phyloP scores from a whole-genome alignment of 2,888 invertebrate genomes.

The Nesidiocoris tenuis region DNA sequence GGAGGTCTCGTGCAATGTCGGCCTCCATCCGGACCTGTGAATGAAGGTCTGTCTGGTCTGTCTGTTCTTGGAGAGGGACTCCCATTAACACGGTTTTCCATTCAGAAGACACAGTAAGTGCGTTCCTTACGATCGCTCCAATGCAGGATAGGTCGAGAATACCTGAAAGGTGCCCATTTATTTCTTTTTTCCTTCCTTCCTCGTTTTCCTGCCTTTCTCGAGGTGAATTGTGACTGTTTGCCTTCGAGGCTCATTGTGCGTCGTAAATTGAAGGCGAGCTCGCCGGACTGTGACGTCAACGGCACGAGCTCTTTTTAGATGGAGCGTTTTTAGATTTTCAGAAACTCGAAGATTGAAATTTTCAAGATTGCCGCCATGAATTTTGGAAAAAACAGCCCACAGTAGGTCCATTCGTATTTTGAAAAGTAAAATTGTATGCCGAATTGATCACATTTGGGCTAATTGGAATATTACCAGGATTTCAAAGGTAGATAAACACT shows the following conservation, averaged over 20 bases:
- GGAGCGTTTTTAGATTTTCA: too few relatives aligned
- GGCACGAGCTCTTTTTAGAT: not conserved
- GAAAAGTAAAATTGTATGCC: too few relatives aligned
- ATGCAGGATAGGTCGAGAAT: not conserved
- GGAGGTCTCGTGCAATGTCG: not conserved
- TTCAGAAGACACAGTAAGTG: slow-evolving; percentile 19
- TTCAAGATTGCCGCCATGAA: too few relatives aligned
- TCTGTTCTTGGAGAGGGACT: not conserved
- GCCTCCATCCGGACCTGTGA: not conserved
- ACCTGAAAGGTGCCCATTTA: not conserved
- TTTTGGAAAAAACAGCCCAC: too few relatives aligned
- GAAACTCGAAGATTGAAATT: too few relatives aligned
- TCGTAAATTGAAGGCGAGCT: not conserved
- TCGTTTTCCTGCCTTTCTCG: not conserved
- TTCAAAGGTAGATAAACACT: too few relatives aligned
- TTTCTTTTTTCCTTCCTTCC: not conserved
- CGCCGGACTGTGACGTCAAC: not conserved
- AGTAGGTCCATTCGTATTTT: too few relatives aligned
- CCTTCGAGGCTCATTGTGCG: not conserved
- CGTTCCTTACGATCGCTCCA: not conserved
- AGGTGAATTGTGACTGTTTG: not conserved
- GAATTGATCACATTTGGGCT: too few relatives aligned
- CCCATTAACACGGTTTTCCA: slow-evolving; percentile 32
- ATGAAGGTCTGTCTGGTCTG: not conserved
- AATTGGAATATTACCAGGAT: too few relatives aligned